Evolutionary conservation across 2,797 vertebrate genomes (phyloP).

Genomic region (Champsocephalus esox): DNA sequence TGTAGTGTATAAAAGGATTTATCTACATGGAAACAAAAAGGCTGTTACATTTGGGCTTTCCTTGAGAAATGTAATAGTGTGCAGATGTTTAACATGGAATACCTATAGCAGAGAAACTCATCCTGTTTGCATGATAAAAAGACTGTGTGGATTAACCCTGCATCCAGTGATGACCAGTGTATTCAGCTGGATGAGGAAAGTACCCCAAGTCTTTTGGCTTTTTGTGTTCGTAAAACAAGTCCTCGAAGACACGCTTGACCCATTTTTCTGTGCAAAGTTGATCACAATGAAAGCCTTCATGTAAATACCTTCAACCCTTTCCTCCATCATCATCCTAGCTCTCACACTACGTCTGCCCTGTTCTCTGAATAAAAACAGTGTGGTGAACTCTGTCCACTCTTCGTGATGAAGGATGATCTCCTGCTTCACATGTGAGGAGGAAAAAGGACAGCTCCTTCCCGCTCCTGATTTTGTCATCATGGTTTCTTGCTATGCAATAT

Average conservation of each 20-base stretch:
- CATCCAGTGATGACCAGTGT: slow-evolving; percentile 52
- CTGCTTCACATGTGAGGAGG: slow-evolving; percentile 37
- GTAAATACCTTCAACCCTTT: slow-evolving; percentile 71
- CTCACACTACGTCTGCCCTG: slow-evolving; percentile 65
- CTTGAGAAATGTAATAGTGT: slow-evolving; percentile 68
- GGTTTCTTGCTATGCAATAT: slow-evolving; percentile 89
- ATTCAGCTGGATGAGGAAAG: slow-evolving; percentile 60
- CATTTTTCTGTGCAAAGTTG: slow-evolving; percentile 60
- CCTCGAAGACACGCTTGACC: slow-evolving; percentile 53
- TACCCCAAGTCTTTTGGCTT: slow-evolving; percentile 48
- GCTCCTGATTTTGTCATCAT: slow-evolving; percentile 65
- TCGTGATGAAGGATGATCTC: slow-evolving; percentile 37
- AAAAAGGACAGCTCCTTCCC: slow-evolving; percentile 31
- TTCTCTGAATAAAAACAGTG: slow-evolving; percentile 55
- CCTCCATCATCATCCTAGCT: slow-evolving; percentile 36
- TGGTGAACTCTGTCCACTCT: slow-evolving; percentile 37
- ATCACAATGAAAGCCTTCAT: slow-evolving; percentile 69
- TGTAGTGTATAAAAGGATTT: slow-evolving; percentile 56
- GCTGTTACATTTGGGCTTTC: slow-evolving; percentile 58
- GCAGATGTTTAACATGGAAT: slow-evolving; percentile 72
- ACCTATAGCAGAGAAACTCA: slow-evolving; percentile 52
- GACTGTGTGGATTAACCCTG: slow-evolving; percentile 54
- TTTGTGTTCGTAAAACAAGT: slow-evolving; percentile 54
- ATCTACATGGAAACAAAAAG: slow-evolving; percentile 49
- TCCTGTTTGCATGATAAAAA: slow-evolving; percentile 63